A percentile compares a stretch with the other conserved stretches of the same genome.
phyloP scores from a whole-genome alignment of 2,113 vertebrate species.

The Glaucomys volans region DNA sequence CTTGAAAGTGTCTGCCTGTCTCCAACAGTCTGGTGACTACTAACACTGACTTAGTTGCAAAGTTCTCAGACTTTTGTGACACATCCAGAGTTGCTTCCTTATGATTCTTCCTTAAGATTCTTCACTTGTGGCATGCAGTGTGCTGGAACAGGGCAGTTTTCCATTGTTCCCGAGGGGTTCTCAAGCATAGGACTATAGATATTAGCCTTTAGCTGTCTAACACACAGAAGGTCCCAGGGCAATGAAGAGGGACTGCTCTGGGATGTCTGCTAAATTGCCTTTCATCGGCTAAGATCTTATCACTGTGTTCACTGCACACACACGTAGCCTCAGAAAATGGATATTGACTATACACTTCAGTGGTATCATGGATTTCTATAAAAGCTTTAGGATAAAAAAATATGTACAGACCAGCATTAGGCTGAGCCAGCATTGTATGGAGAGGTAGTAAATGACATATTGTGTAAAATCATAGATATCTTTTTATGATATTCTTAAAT shows the following conservation, averaged over 20 bases:
- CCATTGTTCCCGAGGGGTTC: neutral
- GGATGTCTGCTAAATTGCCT: neutral
- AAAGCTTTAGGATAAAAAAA: neutral
- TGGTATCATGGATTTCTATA: neutral
- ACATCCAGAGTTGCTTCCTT: neutral
- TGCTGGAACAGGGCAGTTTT: neutral
- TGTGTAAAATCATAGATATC: neutral
- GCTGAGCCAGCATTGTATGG: neutral
- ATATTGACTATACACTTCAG: neutral
- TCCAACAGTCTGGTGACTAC: neutral
- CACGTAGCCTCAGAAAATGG: neutral
- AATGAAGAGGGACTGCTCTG: neutral
- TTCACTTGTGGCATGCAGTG: neutral
- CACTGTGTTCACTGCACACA: neutral
- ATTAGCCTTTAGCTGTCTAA: neutral
- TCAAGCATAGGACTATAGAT: neutral
- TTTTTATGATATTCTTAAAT: conserved; percentile 1
- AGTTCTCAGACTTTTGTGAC: neutral
- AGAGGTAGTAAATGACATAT: neutral
- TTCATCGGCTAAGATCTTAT: neutral
- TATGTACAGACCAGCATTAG: neutral
- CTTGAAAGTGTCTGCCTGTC: neutral
- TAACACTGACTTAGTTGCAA: neutral
- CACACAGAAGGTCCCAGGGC: too few species aligned
- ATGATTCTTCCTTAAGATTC: neutral